These are phyloP conservation scores for Gasteruption jaculator DNA, from an alignment of 2,888 invertebrate species.

Conservation along the genomic window DNA sequence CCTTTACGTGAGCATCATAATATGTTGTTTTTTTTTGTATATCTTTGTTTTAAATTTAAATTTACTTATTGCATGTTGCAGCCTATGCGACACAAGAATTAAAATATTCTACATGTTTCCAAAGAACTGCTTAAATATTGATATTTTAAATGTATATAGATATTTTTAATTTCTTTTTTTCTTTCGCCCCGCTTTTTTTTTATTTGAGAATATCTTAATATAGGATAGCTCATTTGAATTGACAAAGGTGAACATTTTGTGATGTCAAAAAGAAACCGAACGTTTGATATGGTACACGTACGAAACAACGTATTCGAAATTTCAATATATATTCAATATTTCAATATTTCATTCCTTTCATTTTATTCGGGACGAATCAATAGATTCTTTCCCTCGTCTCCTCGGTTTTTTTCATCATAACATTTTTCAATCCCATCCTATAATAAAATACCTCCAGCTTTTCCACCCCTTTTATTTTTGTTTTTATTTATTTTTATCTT, in stretches of 20 bases:
- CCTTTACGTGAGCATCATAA: conserved; percentile 50
- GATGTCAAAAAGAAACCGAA: no score
- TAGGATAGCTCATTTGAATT: conserved; percentile 40
- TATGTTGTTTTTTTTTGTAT: no score
- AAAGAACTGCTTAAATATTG: conserved; percentile 34
- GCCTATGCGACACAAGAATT: conserved; percentile 46
- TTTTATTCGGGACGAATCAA: no score
- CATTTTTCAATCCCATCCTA: conserved; percentile 37
- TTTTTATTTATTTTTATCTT: conserved; percentile 13
- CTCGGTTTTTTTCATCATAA: conserved; percentile 1
- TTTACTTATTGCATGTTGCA: conserved; percentile 50
- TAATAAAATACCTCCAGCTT: conserved; percentile 44
- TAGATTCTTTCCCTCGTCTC: conserved; percentile 13
- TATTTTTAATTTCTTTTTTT: no score
- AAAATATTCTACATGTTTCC: conserved; percentile 37
- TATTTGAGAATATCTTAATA: conserved; percentile 41
- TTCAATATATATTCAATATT: no score
- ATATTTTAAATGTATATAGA: no score
- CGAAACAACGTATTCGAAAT: no score
- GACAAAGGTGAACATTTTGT: no score
- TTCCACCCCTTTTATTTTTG: conserved; percentile 12
- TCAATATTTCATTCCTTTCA: no score
- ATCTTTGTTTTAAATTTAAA: no score
- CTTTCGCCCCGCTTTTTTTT: no score
- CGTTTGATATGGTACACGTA: no score